Evolutionary conservation across 2,888 invertebrate species (phyloP).

Genomic region (Nemurella pictetii): DNA sequence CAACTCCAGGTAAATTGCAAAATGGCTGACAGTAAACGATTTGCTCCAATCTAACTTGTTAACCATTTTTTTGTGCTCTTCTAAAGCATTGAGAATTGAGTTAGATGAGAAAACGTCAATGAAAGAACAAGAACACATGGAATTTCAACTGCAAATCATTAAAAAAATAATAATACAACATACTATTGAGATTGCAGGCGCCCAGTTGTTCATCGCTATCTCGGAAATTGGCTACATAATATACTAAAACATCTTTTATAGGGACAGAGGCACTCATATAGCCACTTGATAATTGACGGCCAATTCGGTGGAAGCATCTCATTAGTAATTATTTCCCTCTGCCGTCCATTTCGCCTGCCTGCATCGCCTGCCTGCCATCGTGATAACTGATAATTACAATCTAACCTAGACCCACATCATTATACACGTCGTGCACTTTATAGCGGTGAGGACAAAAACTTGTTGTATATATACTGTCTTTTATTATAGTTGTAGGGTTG

Average conservation of each 20-base stretch:
- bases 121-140: neutral
- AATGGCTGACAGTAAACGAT: neutral
- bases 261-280: too few relatives aligned
- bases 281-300: too few relatives aligned
- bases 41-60: neutral
- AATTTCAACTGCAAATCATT: neutral
- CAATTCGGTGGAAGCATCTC: neutral
- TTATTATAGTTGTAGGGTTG: too few relatives aligned
- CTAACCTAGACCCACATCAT: neutral
- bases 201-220: neutral
- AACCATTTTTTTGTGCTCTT: neutral
- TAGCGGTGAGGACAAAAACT: neutral
- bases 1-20: neutral
- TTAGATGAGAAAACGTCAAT: neutral
- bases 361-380: neutral
- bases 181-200: neutral
- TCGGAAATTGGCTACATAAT: neutral
- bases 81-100: neutral
- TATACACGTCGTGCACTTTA: neutral
- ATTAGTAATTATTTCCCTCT: neutral
- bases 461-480: too few relatives aligned
- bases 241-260: too few relatives aligned
- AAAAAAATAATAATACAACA: too few relatives aligned
- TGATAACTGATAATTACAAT: neutral
- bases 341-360: neutral